Conservation (phyloP, 1,140 invertebrate genomes). For the Megalopta genalis region DNA sequence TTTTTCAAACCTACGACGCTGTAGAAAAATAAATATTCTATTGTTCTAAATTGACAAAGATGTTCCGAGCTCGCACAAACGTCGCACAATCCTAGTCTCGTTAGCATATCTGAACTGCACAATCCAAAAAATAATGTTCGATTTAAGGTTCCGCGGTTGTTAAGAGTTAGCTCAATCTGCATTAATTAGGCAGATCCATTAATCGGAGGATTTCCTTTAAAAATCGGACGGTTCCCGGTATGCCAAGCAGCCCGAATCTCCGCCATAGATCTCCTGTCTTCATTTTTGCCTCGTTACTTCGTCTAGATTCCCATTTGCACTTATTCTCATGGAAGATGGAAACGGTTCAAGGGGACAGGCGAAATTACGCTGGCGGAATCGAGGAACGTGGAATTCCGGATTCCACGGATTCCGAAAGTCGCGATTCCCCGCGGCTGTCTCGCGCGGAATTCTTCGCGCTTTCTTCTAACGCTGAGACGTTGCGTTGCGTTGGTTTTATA, state of each 20-base stretch:
- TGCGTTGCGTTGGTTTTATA: neutral
- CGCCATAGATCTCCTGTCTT: neutral
- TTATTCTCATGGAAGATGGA: neutral
- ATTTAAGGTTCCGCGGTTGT: too few species aligned
- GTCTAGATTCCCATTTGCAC: neutral
- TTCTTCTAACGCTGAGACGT: neutral
- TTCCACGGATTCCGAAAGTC: neutral
- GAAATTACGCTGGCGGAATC: neutral
- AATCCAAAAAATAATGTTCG: too few species aligned
- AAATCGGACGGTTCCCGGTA: neutral
- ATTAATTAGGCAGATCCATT: neutral
- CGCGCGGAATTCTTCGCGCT: neutral
- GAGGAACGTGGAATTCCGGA: neutral
- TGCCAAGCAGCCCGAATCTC: neutral
- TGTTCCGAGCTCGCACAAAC: too few species aligned
- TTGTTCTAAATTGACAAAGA: too few species aligned
- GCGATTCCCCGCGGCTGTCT: neutral
- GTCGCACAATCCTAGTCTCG: too few species aligned
- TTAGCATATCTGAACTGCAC: too few species aligned
- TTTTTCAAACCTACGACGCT: too few species aligned
- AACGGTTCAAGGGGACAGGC: neutral
- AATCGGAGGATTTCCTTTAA: neutral
- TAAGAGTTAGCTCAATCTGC: too few species aligned
- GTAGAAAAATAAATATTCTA: too few species aligned
- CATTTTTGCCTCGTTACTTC: slow-evolving; percentile 9